A percentile compares a stretch with the other conserved stretches of the same genome.
Evolutionary conservation across 2,113 vertebrate genomes (phyloP).

Genomic region (Alces alces): DNA sequence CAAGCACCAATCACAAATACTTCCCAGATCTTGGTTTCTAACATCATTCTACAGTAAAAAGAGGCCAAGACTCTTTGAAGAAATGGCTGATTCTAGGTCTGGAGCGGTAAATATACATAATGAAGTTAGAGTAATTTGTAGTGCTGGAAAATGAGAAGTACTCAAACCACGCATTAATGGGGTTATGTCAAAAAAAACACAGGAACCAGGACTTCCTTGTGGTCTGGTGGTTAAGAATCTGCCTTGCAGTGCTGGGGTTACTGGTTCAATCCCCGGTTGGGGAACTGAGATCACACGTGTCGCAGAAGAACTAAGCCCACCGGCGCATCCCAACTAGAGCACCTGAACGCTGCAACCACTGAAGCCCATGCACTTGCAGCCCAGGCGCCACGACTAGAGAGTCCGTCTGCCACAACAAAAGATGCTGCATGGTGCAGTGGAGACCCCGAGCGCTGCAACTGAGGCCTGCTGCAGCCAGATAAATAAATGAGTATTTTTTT

Average conservation of each 20-base stretch:
- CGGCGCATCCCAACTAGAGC: not conserved
- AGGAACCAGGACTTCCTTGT: not conserved
- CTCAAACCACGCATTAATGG: not conserved
- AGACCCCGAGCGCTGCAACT: rapidly evolving
- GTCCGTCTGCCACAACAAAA: not conserved
- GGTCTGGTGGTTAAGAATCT: not conserved
- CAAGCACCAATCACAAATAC: not conserved
- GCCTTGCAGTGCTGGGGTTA: not conserved
- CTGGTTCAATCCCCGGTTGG: not conserved
- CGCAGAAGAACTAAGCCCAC: not conserved
- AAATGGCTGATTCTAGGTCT: not conserved
- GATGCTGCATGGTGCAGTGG: not conserved
- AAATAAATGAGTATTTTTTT: not conserved
- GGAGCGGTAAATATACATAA: not conserved
- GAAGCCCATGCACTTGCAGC: not conserved
- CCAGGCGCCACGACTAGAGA: not conserved
- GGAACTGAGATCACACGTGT: rapidly evolving
- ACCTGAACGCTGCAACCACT: not conserved
- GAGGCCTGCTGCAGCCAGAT: not conserved
- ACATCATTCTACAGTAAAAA: not conserved
- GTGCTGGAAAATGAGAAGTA: not conserved
- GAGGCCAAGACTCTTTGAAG: not conserved
- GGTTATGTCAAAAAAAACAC: not conserved
- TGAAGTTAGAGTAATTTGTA: not conserved
- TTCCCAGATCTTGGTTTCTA: not conserved